A percentile compares a stretch with the other conserved stretches of the same genome.
phyloP scores from a whole-genome alignment of 2,888 invertebrate genomes.

The Melinaea marsaeus region DNA sequence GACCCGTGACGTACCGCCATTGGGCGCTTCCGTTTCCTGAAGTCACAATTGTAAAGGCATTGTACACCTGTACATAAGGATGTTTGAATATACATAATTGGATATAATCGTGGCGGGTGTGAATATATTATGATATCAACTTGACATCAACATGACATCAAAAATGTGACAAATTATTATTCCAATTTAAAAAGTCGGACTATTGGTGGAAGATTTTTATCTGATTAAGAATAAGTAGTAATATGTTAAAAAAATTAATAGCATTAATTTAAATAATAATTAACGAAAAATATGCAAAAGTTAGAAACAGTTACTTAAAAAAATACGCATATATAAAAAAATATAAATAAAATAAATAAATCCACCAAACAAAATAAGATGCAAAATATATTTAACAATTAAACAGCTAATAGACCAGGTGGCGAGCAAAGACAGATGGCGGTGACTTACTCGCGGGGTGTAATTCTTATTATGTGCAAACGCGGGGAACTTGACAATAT shows the following conservation, averaged over 20 bases:
- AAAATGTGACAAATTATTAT: too few relatives aligned
- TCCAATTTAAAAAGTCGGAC: too few relatives aligned
- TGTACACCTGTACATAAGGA: conserved; percentile 52
- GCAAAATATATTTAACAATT: background rate
- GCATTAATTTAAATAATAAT: too few relatives aligned
- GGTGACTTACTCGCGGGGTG: conserved; percentile 40
- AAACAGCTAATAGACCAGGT: conserved; percentile 35
- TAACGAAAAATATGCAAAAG: too few relatives aligned
- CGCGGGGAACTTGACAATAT: conserved; percentile 23
- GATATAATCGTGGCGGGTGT: conserved; percentile 16
- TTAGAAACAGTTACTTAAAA: too few relatives aligned
- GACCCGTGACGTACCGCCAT: conserved; percentile 60
- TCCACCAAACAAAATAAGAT: too few relatives aligned
- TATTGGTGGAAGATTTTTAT: too few relatives aligned
- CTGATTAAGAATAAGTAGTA: too few relatives aligned
- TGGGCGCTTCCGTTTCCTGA: conserved; percentile 71
- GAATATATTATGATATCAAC: conserved; percentile 4
- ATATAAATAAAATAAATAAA: too few relatives aligned
- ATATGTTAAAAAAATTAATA: too few relatives aligned
- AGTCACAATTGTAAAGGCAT: conserved; percentile 56
- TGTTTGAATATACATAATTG: conserved; percentile 40
- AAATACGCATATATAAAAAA: too few relatives aligned
- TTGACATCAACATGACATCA: background rate
- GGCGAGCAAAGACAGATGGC: conserved; percentile 45
- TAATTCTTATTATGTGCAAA: conserved; percentile 35